These are phyloP conservation scores for Pogona vitticeps DNA, from an alignment of 2,113 vertebrate genomes.

Conservation along the genomic window DNA sequence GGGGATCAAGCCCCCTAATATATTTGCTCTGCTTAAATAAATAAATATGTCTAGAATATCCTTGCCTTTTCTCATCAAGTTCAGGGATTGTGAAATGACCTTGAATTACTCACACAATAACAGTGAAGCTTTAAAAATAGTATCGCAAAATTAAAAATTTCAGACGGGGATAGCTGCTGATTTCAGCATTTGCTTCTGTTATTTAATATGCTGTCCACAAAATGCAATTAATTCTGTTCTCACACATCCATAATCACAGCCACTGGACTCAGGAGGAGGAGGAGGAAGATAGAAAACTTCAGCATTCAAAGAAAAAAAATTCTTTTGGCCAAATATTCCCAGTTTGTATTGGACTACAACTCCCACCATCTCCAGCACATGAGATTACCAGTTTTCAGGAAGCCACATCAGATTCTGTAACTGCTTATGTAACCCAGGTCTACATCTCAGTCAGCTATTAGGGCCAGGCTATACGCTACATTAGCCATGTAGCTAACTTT, in stretches of 20 bases:
- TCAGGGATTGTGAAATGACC: background rate
- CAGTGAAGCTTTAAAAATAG: background rate
- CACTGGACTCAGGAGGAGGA: background rate
- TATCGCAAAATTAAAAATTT: background rate
- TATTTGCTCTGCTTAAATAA: conserved; percentile 3
- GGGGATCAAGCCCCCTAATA: background rate
- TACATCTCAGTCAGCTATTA: background rate
- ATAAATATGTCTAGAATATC: background rate
- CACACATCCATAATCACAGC: background rate
- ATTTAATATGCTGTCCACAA: background rate
- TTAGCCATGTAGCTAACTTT: too few species aligned
- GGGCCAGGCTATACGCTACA: background rate
- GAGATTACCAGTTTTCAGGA: background rate
- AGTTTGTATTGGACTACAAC: too few species aligned
- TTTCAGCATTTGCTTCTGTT: background rate
- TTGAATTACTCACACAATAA: background rate
- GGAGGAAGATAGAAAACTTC: too few species aligned
- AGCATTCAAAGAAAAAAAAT: background rate
- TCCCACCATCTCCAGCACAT: background rate
- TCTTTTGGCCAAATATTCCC: background rate
- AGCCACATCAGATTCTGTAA: background rate
- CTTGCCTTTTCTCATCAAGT: background rate
- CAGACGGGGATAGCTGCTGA: background rate
- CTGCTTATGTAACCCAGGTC: too few species aligned
- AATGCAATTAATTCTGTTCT: background rate